A percentile compares a stretch with the other conserved stretches of the same genome.
These are phyloP conservation scores for Parnassius orleans DNA, from an alignment of 2,888 invertebrate species.

Conservation along the genomic window DNA sequence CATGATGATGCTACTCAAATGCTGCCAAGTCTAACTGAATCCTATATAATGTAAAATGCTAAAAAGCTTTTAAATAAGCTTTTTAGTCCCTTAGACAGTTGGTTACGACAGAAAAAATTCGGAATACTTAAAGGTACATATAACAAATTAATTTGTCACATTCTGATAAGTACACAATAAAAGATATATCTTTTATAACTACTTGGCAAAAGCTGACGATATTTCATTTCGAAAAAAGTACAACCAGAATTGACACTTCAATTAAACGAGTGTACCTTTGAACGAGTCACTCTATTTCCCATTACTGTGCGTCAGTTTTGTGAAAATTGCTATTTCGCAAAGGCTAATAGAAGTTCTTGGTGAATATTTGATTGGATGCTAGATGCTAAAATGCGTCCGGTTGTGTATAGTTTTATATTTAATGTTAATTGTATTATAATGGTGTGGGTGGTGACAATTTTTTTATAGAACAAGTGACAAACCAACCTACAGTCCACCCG, in stretches of 20 bases:
- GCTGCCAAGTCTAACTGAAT: too few species aligned
- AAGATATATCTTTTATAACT: constrained; percentile 21
- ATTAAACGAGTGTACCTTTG: constrained; percentile 40
- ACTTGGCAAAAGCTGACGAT: constrained; percentile 26
- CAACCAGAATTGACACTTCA: constrained; percentile 40
- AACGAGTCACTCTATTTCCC: constrained; percentile 35
- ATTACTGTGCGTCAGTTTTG: constrained; percentile 32
- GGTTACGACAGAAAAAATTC: not conserved
- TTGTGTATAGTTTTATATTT: not conserved
- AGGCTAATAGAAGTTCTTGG: constrained; percentile 13
- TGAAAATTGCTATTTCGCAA: constrained; percentile 12
- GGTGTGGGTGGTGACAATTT: too few species aligned
- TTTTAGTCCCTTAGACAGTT: not conserved
- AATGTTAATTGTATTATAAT: not conserved
- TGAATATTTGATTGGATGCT: not conserved
- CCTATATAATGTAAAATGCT: too few species aligned
- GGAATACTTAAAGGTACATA: too few species aligned
- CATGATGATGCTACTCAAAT: too few species aligned
- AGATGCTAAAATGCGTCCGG: too few species aligned
- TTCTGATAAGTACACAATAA: not conserved
- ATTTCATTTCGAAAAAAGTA: constrained; percentile 22
- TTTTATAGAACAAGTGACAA: too few species aligned
- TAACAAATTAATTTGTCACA: too few species aligned
- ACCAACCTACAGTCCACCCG: too few species aligned
- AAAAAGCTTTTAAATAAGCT: not conserved